Evolutionary conservation across 53 echinoderm and acorn worm genomes (phyloP).

Genomic region (Astropecten irregularis): DNA sequence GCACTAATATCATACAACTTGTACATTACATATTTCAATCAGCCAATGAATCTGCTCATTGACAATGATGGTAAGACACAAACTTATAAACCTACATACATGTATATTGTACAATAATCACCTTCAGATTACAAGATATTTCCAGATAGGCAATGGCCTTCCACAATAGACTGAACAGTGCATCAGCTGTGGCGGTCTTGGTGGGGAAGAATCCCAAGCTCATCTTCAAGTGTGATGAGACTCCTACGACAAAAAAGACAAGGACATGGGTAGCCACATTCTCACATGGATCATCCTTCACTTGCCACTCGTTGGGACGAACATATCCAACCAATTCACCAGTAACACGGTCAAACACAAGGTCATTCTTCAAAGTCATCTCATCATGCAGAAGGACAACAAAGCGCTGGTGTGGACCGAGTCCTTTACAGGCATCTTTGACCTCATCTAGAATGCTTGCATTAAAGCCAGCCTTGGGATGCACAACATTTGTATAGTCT

Average conservation of each 20-base stretch:
- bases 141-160: no score
- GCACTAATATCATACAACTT: not conserved
- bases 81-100: not conserved
- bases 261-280: constrained; percentile 1
- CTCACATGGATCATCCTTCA: not conserved
- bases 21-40: no score
- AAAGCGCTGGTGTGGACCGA: not conserved
- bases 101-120: constrained; percentile 4
- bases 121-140: not conserved
- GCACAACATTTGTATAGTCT: not conserved
- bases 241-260: not conserved
- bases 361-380: not conserved
- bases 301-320: not conserved
- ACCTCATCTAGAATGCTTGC: no score
- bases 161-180: not conserved
- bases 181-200: constrained; percentile 1
- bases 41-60: no score
- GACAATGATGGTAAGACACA: not conserved
- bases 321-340: not conserved
- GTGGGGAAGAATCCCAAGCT: not conserved
- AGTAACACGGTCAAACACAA: not conserved
- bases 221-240: not conserved
- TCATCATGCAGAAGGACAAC: constrained; percentile 1
- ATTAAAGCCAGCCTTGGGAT: not conserved
- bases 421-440: not conserved